Evolutionary conservation across 2,888 invertebrate genomes (phyloP).

Genomic region (Ophraella communa): DNA sequence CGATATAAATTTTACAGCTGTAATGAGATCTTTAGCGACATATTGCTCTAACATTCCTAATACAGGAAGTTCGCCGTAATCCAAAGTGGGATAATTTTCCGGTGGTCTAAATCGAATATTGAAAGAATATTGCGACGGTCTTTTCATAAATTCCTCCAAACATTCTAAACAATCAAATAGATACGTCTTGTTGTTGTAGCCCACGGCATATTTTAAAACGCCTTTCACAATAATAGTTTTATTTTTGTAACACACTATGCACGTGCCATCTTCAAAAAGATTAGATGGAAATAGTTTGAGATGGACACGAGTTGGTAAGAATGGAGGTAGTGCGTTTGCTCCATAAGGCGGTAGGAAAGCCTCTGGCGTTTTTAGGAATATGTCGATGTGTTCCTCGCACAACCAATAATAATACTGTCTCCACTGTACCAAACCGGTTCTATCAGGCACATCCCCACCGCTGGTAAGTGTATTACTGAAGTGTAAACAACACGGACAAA

Average conservation of each 20-base stretch:
- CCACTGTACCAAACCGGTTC: slow-evolving; percentile 66
- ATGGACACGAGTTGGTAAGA: slow-evolving; percentile 59
- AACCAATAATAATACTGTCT: slow-evolving; percentile 67
- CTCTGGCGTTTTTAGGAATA: slow-evolving; percentile 61
- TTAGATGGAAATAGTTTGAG: slow-evolving; percentile 40
- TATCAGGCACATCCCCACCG: slow-evolving; percentile 62
- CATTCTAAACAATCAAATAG: slow-evolving; percentile 65
- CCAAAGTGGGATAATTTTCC: slow-evolving; percentile 58
- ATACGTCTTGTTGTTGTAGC: slow-evolving; percentile 63
- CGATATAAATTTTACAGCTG: slow-evolving; percentile 64
- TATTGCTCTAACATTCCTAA: slow-evolving; percentile 70
- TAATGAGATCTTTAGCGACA: slow-evolving; percentile 63
- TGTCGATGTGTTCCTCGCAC: slow-evolving; percentile 63
- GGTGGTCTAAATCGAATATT: slow-evolving; percentile 57
- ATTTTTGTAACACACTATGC: slow-evolving; percentile 68
- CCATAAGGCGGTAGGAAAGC: slow-evolving; percentile 57
- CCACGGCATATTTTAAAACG: slow-evolving; percentile 58
- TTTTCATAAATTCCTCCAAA: slow-evolving; percentile 62
- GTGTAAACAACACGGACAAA: slow-evolving; percentile 68
- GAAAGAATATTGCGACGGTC: slow-evolving; percentile 61
- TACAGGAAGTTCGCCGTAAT: slow-evolving; percentile 63
- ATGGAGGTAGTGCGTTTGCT: slow-evolving; percentile 56
- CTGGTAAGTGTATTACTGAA: slow-evolving; percentile 50
- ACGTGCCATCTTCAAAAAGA: slow-evolving; percentile 65
- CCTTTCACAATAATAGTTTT: slow-evolving; percentile 63